phyloP scores from a whole-genome alignment of 2,113 vertebrate genomes.

The Labeo rohita region DNA sequence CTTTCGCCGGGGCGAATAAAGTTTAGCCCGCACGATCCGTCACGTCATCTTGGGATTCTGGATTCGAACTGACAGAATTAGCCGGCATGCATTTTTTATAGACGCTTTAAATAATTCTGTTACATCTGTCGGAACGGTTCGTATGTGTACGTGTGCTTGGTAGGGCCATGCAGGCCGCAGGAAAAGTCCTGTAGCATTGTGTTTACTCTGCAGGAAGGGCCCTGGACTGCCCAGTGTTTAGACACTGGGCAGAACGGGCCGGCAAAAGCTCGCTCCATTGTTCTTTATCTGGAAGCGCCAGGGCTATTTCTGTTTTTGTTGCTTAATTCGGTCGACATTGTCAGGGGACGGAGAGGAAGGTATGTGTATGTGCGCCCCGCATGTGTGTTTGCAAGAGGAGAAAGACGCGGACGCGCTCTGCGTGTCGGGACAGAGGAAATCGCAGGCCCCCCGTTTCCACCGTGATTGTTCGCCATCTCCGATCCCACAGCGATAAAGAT shows the following conservation, averaged over 20 bases:
- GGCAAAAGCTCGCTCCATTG: slow-evolving; percentile 74
- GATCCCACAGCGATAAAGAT: slow-evolving; percentile 72
- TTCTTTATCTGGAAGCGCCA: slow-evolving; percentile 79
- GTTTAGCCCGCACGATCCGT: background rate
- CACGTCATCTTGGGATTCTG: background rate
- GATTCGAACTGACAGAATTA: background rate
- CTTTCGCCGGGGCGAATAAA: background rate
- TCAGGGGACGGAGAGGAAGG: slow-evolving; percentile 73
- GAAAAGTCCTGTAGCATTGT: slow-evolving; percentile 76
- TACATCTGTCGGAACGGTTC: background rate
- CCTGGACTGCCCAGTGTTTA: slow-evolving; percentile 75
- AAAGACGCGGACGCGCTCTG: slow-evolving; percentile 56
- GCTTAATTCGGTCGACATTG: slow-evolving; percentile 80
- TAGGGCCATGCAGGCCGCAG: slow-evolving; percentile 65
- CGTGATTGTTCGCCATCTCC: slow-evolving; percentile 66
- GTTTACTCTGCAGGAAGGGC: slow-evolving; percentile 80
- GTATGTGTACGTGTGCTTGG: slow-evolving; percentile 50
- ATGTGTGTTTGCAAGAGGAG: slow-evolving; percentile 50
- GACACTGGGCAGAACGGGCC: slow-evolving; percentile 70
- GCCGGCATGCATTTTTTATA: background rate
- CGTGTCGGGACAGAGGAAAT: slow-evolving; percentile 68
- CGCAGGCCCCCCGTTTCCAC: slow-evolving; percentile 67
- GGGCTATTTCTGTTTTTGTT: slow-evolving; percentile 82
- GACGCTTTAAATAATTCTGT: background rate
- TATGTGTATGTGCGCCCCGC: slow-evolving; percentile 57